A percentile compares a stretch with the other conserved stretches of the same genome.
These are phyloP conservation scores for Heterochromis multidens DNA, from an alignment of 2,113 vertebrate species.

Conservation along the genomic window DNA sequence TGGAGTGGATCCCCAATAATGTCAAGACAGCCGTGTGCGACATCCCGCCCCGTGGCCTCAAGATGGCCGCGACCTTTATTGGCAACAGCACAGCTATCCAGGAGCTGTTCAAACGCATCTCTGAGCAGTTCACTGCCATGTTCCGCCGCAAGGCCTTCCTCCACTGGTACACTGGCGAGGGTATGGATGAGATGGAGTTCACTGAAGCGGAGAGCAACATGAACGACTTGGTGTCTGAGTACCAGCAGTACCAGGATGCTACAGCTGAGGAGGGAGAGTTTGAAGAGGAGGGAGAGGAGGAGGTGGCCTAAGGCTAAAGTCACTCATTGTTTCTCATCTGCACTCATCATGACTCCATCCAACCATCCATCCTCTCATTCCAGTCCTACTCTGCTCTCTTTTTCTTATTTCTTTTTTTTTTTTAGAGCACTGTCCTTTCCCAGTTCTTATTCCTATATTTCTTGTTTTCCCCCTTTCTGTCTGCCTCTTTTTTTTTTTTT, in stretches of 20 bases:
- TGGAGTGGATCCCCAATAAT: slow-evolving; percentile 92
- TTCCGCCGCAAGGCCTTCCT: slow-evolving; percentile 87
- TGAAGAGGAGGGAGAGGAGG: slow-evolving; percentile 55
- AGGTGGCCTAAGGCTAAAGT: slow-evolving; percentile 51
- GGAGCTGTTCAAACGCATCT: slow-evolving; percentile 89
- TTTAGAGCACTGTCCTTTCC: background rate
- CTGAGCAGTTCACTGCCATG: slow-evolving; percentile 87
- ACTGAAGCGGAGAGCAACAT: slow-evolving; percentile 80
- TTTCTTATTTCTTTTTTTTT: background rate
- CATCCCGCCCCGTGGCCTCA: slow-evolving; percentile 83
- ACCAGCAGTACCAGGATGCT: slow-evolving; percentile 93
- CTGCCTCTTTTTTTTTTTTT: background rate
- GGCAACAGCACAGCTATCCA: slow-evolving; percentile 88
- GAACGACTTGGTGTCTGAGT: slow-evolving; percentile 88
- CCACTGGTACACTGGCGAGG: slow-evolving; percentile 86
- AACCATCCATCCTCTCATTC: slow-evolving; percentile 7
- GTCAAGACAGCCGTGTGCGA: slow-evolving; percentile 89
- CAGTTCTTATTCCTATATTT: background rate
- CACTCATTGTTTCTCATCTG: background rate
- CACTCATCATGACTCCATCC: slow-evolving; percentile 17
- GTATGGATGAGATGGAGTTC: slow-evolving; percentile 92
- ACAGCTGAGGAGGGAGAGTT: slow-evolving; percentile 74
- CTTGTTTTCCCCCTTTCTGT: background rate
- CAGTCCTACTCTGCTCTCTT: background rate
- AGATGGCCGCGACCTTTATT: slow-evolving; percentile 86